phyloP scores from a whole-genome alignment of 2,113 vertebrate species.

The Lagopus leucura region DNA sequence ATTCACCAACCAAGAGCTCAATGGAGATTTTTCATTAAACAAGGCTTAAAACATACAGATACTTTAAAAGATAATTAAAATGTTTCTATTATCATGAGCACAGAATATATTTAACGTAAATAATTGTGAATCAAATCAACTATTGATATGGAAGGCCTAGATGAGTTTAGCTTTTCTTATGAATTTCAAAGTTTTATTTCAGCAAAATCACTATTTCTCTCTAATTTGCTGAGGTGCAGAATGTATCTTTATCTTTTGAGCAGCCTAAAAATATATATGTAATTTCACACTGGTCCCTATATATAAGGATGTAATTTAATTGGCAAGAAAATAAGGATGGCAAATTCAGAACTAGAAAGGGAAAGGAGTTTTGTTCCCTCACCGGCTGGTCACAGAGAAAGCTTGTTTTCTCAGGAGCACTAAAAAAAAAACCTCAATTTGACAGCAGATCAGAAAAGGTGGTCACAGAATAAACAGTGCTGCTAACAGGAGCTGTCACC shows the following conservation, averaged over 20 bases:
- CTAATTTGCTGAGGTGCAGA: not conserved
- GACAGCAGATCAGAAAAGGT: constrained; percentile 74
- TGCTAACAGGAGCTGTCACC: constrained; percentile 70
- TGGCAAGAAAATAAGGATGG: constrained; percentile 46
- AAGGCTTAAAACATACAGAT: not conserved
- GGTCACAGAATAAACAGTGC: constrained; percentile 69
- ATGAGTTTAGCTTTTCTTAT: not conserved
- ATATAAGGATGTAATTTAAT: constrained; percentile 30
- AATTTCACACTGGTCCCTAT: not conserved
- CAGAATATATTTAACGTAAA: not conserved
- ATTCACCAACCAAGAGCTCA: not conserved
- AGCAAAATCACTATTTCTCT: not conserved
- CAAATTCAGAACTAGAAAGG: not conserved
- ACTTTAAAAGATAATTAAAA: not conserved
- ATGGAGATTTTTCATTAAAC: not conserved
- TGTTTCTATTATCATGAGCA: not conserved
- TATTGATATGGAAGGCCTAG: not conserved
- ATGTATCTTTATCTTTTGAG: not conserved
- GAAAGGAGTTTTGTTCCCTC: not conserved
- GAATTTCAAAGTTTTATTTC: not conserved
- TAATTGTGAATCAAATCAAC: not conserved
- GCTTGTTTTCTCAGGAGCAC: constrained; percentile 55
- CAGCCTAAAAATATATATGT: not conserved
- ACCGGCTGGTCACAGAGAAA: constrained; percentile 66
- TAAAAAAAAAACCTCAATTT: constrained; percentile 57